Percentiles rank a stretch among this genome's conserved stretches.
These are phyloP conservation scores for Mylabris sibirica DNA, from an alignment of 2,888 invertebrate genomes.

Conservation along the genomic window DNA sequence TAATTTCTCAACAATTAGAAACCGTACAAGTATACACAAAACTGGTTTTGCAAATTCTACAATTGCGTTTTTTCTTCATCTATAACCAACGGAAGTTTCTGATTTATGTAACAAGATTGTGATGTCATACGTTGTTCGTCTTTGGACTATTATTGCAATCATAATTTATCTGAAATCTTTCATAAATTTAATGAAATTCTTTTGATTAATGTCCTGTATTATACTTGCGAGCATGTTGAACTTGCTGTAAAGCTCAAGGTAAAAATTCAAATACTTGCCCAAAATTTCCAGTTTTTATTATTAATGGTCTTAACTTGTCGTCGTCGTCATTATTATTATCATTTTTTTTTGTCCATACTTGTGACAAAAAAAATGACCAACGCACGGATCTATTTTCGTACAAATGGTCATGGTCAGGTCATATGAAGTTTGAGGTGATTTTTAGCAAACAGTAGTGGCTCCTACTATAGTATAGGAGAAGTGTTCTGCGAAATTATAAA, in stretches of 20 bases:
- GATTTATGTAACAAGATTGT: neutral
- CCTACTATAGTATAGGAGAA: neutral
- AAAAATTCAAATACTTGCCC: neutral
- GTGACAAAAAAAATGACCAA: neutral
- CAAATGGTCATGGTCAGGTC: neutral
- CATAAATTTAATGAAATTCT: neutral
- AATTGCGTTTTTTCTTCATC: neutral
- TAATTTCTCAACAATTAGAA: neutral
- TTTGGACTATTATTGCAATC: neutral
- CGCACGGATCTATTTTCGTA: neutral
- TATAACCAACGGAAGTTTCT: neutral
- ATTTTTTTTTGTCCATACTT: neutral
- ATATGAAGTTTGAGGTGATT: neutral
- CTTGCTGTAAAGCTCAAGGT: neutral
- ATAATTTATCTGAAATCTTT: neutral
- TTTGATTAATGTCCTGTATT: neutral
- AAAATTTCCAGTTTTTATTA: constrained; percentile 1
- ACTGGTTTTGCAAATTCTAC: neutral
- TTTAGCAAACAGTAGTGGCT: neutral
- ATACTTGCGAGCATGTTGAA: neutral
- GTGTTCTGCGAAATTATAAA: constrained; percentile 6
- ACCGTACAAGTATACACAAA: neutral
- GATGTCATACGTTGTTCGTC: neutral
- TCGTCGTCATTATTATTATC: no score
- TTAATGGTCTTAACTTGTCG: no score